phyloP scores from a whole-genome alignment of 64 coral and sea anemone genomes.

The Pocillopora damicornis region DNA sequence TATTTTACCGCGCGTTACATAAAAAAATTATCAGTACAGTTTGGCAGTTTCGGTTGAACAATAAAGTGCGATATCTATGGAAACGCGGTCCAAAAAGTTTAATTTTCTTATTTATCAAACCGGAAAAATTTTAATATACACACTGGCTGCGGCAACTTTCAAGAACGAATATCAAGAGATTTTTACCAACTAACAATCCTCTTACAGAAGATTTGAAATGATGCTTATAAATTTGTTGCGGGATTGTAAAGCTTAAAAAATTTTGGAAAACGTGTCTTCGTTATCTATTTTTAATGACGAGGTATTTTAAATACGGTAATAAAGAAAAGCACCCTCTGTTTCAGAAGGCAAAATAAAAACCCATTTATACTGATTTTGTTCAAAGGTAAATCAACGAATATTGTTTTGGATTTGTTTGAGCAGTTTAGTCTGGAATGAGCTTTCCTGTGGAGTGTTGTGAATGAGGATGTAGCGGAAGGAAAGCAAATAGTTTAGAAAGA shows the following conservation, averaged over 20 bases:
- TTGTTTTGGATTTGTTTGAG: too few relatives aligned
- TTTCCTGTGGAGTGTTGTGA: constrained; percentile 8
- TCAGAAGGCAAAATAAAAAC: too few relatives aligned
- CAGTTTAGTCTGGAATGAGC: background rate
- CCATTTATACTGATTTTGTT: too few relatives aligned
- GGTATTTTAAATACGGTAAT: too few relatives aligned
- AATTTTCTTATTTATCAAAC: background rate
- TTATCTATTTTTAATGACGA: too few relatives aligned
- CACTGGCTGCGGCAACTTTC: background rate
- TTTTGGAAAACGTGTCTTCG: too few relatives aligned
- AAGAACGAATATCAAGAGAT: too few relatives aligned
- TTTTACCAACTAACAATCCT: too few relatives aligned
- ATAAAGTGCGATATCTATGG: background rate
- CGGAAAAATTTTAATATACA: background rate
- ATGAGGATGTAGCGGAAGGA: background rate
- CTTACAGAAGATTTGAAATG: too few relatives aligned
- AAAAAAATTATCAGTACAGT: background rate
- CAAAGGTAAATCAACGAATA: background rate
- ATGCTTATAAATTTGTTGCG: too few relatives aligned
- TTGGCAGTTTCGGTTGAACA: background rate
- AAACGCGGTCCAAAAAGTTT: background rate
- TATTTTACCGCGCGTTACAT: background rate
- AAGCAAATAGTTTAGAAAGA: constrained; percentile 7
- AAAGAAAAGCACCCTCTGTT: too few relatives aligned
- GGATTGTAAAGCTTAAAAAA: too few relatives aligned